Evolutionary conservation across 2,113 vertebrate species (phyloP).

Genomic region (Bostrychus sinensis): DNA sequence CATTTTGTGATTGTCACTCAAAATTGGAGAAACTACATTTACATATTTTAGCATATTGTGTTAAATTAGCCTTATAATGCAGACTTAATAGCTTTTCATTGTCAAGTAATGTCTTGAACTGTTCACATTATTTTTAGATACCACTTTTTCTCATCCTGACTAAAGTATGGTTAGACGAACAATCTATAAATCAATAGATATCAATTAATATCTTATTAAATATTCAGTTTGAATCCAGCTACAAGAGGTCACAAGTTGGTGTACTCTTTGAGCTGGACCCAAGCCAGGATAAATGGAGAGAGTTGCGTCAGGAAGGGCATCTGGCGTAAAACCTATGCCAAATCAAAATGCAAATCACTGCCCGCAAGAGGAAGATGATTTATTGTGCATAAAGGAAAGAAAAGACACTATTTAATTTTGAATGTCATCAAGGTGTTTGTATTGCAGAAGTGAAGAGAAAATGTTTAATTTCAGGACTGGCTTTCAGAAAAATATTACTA

Average conservation of each 20-base stretch:
- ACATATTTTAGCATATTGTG: conserved; percentile 9
- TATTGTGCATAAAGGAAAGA: too few species aligned
- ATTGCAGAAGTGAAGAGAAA: background rate
- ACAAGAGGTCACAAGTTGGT: too few species aligned
- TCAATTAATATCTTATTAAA: too few species aligned
- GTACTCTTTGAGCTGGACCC: too few species aligned
- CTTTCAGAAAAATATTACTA: background rate
- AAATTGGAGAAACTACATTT: background rate
- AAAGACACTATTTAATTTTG: too few species aligned
- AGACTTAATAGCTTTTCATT: conserved; percentile 10
- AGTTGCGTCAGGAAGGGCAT: too few species aligned
- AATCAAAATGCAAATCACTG: too few species aligned
- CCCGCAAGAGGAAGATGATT: too few species aligned
- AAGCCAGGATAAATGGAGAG: too few species aligned
- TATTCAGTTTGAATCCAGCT: too few species aligned
- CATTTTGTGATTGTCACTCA: conserved; percentile 8
- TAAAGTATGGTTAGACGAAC: background rate
- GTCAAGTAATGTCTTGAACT: background rate
- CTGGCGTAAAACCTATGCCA: too few species aligned
- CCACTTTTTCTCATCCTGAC: background rate
- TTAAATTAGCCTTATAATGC: conserved; percentile 9
- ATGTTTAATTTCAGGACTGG: background rate
- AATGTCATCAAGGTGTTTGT: background rate
- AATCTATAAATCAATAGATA: too few species aligned
- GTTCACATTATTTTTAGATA: background rate